phyloP scores from a whole-genome alignment of 2,797 vertebrate genomes.

The Enteromius argenteus region DNA sequence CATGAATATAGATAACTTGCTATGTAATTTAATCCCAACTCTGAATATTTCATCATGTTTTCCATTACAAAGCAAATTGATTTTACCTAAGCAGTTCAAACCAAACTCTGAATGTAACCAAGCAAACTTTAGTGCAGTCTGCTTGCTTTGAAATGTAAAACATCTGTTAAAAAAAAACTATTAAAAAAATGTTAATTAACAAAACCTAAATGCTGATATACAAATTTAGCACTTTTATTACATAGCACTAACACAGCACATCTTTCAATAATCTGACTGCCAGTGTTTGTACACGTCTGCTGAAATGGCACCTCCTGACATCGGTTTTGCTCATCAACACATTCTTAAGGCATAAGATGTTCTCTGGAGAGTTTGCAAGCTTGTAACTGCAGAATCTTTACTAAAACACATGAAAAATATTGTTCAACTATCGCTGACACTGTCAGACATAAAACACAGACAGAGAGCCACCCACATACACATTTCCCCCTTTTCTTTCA shows the following conservation, averaged over 20 bases:
- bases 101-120: not conserved
- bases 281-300: constrained; percentile 39
- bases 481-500: not conserved
- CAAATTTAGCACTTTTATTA: not conserved
- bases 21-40: not conserved
- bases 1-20: not conserved
- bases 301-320: constrained; percentile 51
- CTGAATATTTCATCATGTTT: not conserved
- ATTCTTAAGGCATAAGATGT: constrained; percentile 44
- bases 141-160: not conserved
- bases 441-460: constrained; percentile 14
- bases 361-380: constrained; percentile 40
- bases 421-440: constrained; percentile 31
- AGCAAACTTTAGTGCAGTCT: not conserved
- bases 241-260: constrained; percentile 9
- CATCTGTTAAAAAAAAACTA: not conserved
- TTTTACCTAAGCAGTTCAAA: not conserved
- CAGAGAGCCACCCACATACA: constrained; percentile 12
- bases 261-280: constrained; percentile 3
- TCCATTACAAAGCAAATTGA: not conserved
- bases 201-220: not conserved
- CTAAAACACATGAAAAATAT: constrained; percentile 49
- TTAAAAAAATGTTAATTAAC: not conserved
- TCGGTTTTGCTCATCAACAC: constrained; percentile 50
- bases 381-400: constrained; percentile 36